Evolutionary conservation across 2,797 vertebrate genomes (phyloP).

Genomic region (Craterocephalus amniculus): DNA sequence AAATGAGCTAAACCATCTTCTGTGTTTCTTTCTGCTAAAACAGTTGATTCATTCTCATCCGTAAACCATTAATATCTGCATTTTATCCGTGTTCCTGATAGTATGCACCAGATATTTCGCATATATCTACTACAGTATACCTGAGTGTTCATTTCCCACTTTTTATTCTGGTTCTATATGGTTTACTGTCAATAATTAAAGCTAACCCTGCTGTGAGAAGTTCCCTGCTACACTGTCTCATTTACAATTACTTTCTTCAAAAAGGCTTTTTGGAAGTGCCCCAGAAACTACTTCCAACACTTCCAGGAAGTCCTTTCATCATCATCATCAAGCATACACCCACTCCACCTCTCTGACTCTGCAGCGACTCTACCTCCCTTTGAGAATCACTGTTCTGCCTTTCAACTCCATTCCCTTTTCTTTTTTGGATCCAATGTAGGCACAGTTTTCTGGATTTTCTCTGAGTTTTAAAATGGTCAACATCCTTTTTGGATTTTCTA

Average conservation of each 20-base stretch:
- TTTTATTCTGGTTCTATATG: constrained; percentile 22
- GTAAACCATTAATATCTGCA: no score
- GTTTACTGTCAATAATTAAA: constrained; percentile 45
- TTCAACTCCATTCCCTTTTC: constrained; percentile 43
- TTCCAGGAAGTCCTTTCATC: constrained; percentile 56
- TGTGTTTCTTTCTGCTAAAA: no score
- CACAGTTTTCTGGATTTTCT: constrained; percentile 19
- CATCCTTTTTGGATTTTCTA: not conserved
- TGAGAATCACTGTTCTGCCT: constrained; percentile 34
- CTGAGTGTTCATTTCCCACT: not conserved
- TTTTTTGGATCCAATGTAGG: constrained; percentile 25
- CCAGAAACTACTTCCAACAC: constrained; percentile 33
- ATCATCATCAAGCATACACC: constrained; percentile 38
- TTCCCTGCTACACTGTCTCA: constrained; percentile 17
- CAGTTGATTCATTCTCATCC: no score
- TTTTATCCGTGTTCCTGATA: no score
- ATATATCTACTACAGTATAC: not conserved
- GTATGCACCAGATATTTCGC: no score
- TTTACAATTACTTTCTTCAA: constrained; percentile 41
- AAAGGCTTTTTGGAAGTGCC: constrained; percentile 56
- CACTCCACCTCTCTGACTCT: constrained; percentile 54
- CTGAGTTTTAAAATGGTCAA: not conserved
- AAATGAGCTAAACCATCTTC: no score
- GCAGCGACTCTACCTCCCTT: constrained; percentile 21
- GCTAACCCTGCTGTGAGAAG: constrained; percentile 10